Evolutionary conservation across 2,888 invertebrate genomes (phyloP), one percentile per base, ranked within the genome.

Genomic region (Teleogryllus oceanicus): DNA sequence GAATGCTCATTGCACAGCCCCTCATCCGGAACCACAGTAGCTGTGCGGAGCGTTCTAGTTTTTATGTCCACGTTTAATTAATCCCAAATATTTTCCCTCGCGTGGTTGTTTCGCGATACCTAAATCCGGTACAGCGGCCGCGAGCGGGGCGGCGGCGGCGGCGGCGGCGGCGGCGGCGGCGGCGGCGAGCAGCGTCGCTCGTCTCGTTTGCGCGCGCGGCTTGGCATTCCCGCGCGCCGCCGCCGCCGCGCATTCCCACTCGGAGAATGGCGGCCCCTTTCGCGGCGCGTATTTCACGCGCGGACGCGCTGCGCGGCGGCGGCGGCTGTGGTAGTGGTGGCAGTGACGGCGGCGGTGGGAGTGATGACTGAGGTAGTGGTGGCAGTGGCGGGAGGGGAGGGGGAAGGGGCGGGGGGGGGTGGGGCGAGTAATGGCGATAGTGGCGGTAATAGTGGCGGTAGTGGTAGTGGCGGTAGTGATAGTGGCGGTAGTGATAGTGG

Each of bases 391-490:
- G 62, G 2, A 2, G 16, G 0, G 18, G 62, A 2, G 62, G 62
- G n/a, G 62, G 18, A 0, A 16, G 62, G 5, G 13, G 62, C 1
- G 13, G 62, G 0, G 13, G n/a, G 13, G 0, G 16, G n/a, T 10
- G 4, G 16, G 16, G 2, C 3, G 13, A 10, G 16, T 4, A 4
- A 12, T 12, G 13, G 62, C n/a, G 13, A 3, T 13, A 10, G 62
- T n/a, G 49, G 49, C 21, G 49, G 49, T 76, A 8, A 24, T 13
- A 21, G 77, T 62, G 74, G 78, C 20, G 78, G 79, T 20, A 74
- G 77, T 74, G 62, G 75, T 76, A 62, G 78, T 12, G 74, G 62
- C 18, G 77, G 49, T 75, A n/a, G 78, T 75, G 21, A n/a, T 21
- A 21, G 21, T 21, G 21, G 21, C 21, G 21, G 21, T 21, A 21